Evolutionary conservation across 2,797 vertebrate species (phyloP), one percentile per base, ranked within the genome.

Genomic region (Sciurus vulgaris): DNA sequence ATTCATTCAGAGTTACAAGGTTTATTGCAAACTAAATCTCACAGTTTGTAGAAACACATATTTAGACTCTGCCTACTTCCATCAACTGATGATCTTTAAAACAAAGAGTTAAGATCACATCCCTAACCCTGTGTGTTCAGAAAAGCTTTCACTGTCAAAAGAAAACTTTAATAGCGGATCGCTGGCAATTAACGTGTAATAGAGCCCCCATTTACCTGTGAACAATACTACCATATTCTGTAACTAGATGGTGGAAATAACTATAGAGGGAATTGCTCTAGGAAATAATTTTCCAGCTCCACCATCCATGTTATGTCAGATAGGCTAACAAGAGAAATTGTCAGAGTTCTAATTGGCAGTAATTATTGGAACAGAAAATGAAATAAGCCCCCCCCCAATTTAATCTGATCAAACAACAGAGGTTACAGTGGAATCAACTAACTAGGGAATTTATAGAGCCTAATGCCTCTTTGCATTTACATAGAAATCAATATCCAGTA

Each of bases 401-500:
- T 73, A 81, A 93, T 49, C 87, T 81, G 76, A 38, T 82, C 61
- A 76, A 61, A 94, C 18, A 81, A 30, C 38, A 89, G 51, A 61
- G 28, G 22, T 0, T 1, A 49, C 0, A 61, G 30, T 0, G 15
- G 5, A 79, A 51, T 73, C 63, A 69, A 65, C 5, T 38, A 47
- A 8, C 3, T 24, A 9, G 72, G 74, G 89, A 87, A 93, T 91
- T 93, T 59, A 93, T 3, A 41, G 20, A 7, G 44, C 30, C 56
- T 56, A 17, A 41, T 38, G 83, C 24, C 72, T 1, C 79, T 96
- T 86, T 87, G 79, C 94, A 97, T 97, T 97, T 96, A 82, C 54
- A 97, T 26, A 92, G 86, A 97, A 97, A 97, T 96, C 87, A 93
- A 54, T 11, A 51, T 20, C 76, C 93, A 91, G 81, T 30, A 96